A percentile compares a stretch with the other conserved stretches of the same genome.
phyloP scores from a whole-genome alignment of 2,888 invertebrate species.

The Leucophenga maculata region DNA sequence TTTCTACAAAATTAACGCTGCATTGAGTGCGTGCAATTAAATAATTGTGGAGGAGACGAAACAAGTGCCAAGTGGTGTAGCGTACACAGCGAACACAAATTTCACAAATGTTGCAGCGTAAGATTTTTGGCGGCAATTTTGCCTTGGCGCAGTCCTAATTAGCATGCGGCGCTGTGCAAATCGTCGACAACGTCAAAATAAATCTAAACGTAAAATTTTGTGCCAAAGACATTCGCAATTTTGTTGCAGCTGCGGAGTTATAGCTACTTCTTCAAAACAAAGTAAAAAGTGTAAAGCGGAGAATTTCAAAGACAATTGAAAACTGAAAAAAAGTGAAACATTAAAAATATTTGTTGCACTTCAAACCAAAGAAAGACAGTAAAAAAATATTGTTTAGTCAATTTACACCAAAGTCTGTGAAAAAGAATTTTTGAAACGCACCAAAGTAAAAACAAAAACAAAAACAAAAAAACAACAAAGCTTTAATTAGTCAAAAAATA shows the following conservation, averaged over 20 bases:
- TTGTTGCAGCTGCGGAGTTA: neutral
- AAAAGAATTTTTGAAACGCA: conserved; percentile 26
- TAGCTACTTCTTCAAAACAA: neutral
- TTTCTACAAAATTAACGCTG: neutral
- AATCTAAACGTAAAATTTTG: neutral
- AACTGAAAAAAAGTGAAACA: neutral
- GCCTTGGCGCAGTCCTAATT: conserved; percentile 13
- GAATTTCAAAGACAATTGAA: conserved; percentile 9
- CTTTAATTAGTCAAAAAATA: conserved; percentile 30
- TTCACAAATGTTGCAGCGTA: conserved; percentile 16
- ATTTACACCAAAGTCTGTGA: conserved; percentile 30
- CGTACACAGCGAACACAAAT: neutral
- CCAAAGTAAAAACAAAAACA: conserved; percentile 30
- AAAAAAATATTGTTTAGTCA: conserved; percentile 25
- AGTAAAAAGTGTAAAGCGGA: neutral
- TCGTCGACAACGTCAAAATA: neutral
- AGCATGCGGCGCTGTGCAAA: conserved; percentile 5
- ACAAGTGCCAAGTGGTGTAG: no score
- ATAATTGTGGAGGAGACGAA: neutral
- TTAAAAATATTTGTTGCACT: neutral
- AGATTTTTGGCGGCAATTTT: conserved; percentile 22
- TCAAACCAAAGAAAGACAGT: conserved; percentile 15
- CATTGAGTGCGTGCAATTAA: conserved; percentile 9
- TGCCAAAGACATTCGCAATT: neutral
- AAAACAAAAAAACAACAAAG: conserved; percentile 47